Evolutionary conservation across 2,888 invertebrate species (phyloP).

Genomic region (Hypena proboscidalis): DNA sequence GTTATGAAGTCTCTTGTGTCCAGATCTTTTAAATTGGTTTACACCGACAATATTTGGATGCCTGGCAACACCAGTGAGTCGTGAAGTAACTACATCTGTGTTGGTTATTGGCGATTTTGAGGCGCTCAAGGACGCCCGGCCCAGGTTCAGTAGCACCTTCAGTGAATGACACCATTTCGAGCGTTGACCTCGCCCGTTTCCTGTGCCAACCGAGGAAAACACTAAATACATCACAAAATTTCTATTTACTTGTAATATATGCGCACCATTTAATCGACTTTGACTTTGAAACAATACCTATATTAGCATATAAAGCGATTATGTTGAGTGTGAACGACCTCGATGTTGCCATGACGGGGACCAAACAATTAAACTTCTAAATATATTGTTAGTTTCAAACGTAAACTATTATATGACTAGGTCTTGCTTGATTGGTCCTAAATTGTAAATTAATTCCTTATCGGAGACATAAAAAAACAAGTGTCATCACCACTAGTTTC

Average conservation of each 20-base stretch:
- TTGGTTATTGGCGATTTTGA: constrained; percentile 73
- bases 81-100: constrained; percentile 48
- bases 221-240: constrained; percentile 60
- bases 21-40: too few species aligned
- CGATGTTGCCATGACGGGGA: constrained; percentile 42
- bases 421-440: constrained; percentile 12
- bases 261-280: constrained; percentile 66
- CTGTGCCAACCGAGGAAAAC: constrained; percentile 71
- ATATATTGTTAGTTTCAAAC: constrained; percentile 10
- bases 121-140: constrained; percentile 80
- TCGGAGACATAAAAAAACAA: too few species aligned
- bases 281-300: constrained; percentile 71
- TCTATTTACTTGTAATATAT: constrained; percentile 63
- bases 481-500: too few species aligned
- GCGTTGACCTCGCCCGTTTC: constrained; percentile 78
- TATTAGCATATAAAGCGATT: constrained; percentile 70
- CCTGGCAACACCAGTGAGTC: too few species aligned
- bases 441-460: too few species aligned
- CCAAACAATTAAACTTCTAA: constrained; percentile 36
- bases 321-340: constrained; percentile 57
- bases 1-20: too few species aligned
- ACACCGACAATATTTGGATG: too few species aligned
- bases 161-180: constrained; percentile 81
- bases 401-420: background rate
- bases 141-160: constrained; percentile 80